phyloP scores from a whole-genome alignment of 2,113 vertebrate genomes.

The Actinemys pallida region DNA sequence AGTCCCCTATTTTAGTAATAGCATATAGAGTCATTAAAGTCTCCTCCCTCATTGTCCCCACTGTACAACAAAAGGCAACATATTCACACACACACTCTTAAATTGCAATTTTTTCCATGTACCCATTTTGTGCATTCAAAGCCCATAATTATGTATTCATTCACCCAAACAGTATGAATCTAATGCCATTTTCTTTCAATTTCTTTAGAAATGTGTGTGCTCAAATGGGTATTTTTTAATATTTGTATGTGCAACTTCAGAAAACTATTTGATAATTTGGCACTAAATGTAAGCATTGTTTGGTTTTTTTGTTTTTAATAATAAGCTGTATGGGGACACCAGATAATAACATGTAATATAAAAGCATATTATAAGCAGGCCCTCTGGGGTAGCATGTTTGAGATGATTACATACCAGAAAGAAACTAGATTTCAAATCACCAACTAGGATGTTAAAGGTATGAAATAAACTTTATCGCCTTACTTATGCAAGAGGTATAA shows the following conservation, averaged over 20 bases:
- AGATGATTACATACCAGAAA: not conserved
- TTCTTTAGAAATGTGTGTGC: not conserved
- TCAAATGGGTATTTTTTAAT: not conserved
- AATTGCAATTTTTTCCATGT: not conserved
- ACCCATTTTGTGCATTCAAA: not conserved
- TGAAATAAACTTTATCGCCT: not conserved
- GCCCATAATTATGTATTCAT: not conserved
- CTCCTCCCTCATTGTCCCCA: not conserved
- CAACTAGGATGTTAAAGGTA: not conserved
- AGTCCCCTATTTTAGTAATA: not conserved
- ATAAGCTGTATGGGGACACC: not conserved
- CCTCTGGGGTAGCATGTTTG: too few species aligned
- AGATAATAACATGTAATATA: not conserved
- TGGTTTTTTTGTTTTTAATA: not conserved
- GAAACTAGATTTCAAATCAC: not conserved
- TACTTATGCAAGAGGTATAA: not conserved
- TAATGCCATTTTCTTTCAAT: not conserved
- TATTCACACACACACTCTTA: not conserved
- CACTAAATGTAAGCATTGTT: not conserved
- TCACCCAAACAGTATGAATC: not conserved
- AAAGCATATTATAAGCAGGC: not conserved
- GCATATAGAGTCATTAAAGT: not conserved
- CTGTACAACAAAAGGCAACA: not conserved
- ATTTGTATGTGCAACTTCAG: not conserved
- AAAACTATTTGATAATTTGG: not conserved